Evolutionary conservation across 2,113 vertebrate species (phyloP).

Genomic region (Seriola dumerili): DNA sequence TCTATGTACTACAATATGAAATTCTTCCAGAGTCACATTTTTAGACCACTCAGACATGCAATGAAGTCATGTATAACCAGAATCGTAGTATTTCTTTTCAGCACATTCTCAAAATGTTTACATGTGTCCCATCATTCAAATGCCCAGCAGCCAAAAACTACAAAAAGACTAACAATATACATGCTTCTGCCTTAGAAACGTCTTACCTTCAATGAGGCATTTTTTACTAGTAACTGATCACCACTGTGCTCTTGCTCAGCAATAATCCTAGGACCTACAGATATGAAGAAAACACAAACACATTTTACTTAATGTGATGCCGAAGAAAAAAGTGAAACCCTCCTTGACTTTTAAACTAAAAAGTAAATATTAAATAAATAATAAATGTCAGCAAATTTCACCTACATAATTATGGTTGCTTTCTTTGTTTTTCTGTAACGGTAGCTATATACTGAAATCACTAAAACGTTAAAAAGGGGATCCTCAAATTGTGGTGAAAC

Average conservation of each 20-base stretch:
- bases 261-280: conserved; percentile 82
- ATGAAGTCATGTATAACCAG: too few species aligned
- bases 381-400: not conserved
- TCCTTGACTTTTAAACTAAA: not conserved
- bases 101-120: too few species aligned
- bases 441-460: not conserved
- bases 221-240: conserved; percentile 64
- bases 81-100: too few species aligned
- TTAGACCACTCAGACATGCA: too few species aligned
- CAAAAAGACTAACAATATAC: not conserved
- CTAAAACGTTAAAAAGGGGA: not conserved
- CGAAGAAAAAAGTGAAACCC: not conserved
- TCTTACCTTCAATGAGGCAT: conserved; percentile 78
- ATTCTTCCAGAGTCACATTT: too few species aligned
- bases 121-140: too few species aligned
- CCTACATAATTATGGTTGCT: not conserved
- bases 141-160: not conserved
- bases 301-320: not conserved
- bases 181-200: not conserved
- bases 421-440: not conserved
- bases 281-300: not conserved
- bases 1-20: too few species aligned
- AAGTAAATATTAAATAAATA: not conserved
- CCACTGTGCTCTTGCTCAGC: conserved; percentile 71
- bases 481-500: not conserved